A percentile compares a stretch with the other conserved stretches of the same genome.
Conservation (phyloP, 2,888 invertebrate genomes). For the Hypolimnas misippus region DNA sequence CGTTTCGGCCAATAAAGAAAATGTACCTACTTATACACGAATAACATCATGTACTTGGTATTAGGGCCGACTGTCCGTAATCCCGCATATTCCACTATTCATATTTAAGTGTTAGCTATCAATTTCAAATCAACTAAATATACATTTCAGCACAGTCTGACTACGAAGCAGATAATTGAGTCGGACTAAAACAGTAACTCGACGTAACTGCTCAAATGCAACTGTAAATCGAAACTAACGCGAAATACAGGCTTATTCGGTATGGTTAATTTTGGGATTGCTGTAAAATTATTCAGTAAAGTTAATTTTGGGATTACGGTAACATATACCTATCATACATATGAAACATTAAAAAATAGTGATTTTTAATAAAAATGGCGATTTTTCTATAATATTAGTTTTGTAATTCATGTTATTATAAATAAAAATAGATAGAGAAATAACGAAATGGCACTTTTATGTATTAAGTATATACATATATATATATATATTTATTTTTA, state of each 20-base stretch:
- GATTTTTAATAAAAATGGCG: too few relatives aligned
- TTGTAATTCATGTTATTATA: too few relatives aligned
- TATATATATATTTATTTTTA: too few relatives aligned
- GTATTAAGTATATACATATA: too few relatives aligned
- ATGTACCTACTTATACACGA: neutral
- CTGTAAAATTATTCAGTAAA: neutral
- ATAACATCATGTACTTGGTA: neutral
- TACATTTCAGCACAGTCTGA: neutral
- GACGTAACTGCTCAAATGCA: slow-evolving; percentile 15
- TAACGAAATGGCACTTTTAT: too few relatives aligned
- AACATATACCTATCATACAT: too few relatives aligned
- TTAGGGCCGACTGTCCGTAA: neutral
- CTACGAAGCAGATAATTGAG: slow-evolving; percentile 9
- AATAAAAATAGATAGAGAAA: too few relatives aligned
- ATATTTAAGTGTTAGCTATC: slow-evolving; percentile 7
- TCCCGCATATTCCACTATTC: neutral
- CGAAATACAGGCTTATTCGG: slow-evolving; percentile 11
- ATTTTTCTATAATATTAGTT: too few relatives aligned
- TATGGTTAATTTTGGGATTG: neutral
- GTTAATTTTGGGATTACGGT: too few relatives aligned
- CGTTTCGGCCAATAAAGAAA: neutral
- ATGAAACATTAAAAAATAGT: too few relatives aligned
- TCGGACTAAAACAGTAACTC: slow-evolving; percentile 20
- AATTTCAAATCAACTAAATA: slow-evolving; percentile 8
- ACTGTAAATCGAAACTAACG: slow-evolving; percentile 19